Conservation (phyloP, 2,888 invertebrate genomes). For the Masnerella sp. region DNA sequence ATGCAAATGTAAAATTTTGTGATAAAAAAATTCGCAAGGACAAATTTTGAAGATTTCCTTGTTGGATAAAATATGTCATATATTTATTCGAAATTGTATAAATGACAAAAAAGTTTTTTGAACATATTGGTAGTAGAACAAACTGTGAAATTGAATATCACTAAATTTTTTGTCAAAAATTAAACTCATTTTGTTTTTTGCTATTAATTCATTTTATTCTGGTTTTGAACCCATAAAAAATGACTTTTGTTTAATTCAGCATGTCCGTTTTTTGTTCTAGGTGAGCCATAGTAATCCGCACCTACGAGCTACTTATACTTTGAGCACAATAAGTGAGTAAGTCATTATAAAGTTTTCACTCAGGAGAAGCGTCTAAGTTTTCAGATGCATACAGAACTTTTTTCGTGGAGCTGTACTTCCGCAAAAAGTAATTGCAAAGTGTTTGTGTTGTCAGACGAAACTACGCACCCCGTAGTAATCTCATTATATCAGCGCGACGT, state of each 20-base stretch:
- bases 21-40: not conserved
- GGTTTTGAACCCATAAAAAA: too few relatives aligned
- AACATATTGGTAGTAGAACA: too few relatives aligned
- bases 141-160: too few relatives aligned
- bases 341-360: slow-evolving; percentile 44
- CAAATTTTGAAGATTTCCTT: too few relatives aligned
- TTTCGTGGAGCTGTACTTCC: not conserved
- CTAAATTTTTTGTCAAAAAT: too few relatives aligned
- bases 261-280: slow-evolving; percentile 34
- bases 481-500: slow-evolving; percentile 12
- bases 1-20: too few relatives aligned
- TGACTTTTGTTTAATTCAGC: not conserved
- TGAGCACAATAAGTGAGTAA: slow-evolving; percentile 35
- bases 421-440: slow-evolving; percentile 33
- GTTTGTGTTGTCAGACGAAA: slow-evolving; percentile 11
- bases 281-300: slow-evolving; percentile 27
- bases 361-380: slow-evolving; percentile 24
- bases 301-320: slow-evolving; percentile 22
- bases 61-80: not conserved
- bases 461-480: slow-evolving; percentile 10
- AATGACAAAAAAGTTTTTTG: too few relatives aligned
- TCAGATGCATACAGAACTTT: slow-evolving; percentile 24
- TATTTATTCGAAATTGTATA: too few relatives aligned
- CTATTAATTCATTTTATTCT: too few relatives aligned
- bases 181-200: too few relatives aligned